These are phyloP conservation scores for Apodemus speciosus DNA, from an alignment of 2,113 vertebrate genomes.

Conservation along the genomic window DNA sequence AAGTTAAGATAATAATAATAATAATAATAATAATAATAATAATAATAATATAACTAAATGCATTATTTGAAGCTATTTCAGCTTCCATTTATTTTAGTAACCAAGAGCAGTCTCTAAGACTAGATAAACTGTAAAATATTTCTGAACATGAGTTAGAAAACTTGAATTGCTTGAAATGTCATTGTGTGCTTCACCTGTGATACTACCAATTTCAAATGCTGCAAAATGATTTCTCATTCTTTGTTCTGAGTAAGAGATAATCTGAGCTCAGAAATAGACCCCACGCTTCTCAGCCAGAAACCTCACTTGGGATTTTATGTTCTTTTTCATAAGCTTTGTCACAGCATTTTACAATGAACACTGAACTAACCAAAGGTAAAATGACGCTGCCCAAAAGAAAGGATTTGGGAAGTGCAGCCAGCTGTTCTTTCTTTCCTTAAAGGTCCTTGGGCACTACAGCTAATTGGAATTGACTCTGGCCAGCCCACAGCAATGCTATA, in stretches of 20 bases:
- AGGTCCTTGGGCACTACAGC: neutral
- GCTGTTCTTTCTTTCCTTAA: neutral
- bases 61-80: neutral
- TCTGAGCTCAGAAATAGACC: constrained; percentile 51
- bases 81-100: neutral
- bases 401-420: neutral
- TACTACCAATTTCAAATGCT: constrained; percentile 50
- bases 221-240: constrained; percentile 54
- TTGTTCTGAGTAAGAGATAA: constrained; percentile 52
- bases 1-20: neutral
- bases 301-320: constrained; percentile 18
- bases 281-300: neutral
- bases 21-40: neutral
- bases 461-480: neutral
- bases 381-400: constrained; percentile 25
- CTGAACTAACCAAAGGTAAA: constrained; percentile 10
- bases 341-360: constrained; percentile 44
- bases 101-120: neutral
- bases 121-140: constrained; percentile 42
- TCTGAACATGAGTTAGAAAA: constrained; percentile 54
- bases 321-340: constrained; percentile 50
- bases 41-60: too few species aligned
- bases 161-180: constrained; percentile 44
- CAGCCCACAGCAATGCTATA: neutral
- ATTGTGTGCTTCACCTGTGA: constrained; percentile 25